Percentiles rank a stretch among this genome's conserved stretches.
These are phyloP conservation scores for Heterochromis multidens DNA, from an alignment of 2,113 vertebrate species.

Conservation along the genomic window DNA sequence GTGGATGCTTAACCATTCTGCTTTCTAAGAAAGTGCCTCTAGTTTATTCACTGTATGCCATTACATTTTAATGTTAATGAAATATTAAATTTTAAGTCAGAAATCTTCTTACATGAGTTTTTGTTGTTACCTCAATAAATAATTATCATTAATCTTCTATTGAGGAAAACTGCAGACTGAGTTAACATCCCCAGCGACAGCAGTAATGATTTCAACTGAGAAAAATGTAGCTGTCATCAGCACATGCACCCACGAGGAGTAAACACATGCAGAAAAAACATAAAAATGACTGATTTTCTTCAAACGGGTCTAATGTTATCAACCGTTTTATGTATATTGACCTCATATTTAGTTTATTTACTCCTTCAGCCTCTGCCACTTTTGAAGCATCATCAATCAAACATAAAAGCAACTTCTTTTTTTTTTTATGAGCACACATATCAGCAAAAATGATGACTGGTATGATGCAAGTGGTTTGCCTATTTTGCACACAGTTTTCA, in stretches of 20 bases:
- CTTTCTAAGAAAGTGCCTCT: background rate
- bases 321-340: slow-evolving; percentile 35
- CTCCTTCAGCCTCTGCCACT: slow-evolving; percentile 1
- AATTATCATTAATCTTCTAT: slow-evolving; percentile 62
- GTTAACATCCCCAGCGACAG: slow-evolving; percentile 45
- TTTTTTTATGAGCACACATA: background rate
- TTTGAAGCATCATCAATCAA: slow-evolving; percentile 13
- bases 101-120: slow-evolving; percentile 52
- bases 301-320: slow-evolving; percentile 18
- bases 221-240: slow-evolving; percentile 40
- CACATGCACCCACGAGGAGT: slow-evolving; percentile 24
- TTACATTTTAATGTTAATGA: slow-evolving; percentile 50
- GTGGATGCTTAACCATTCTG: background rate
- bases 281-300: background rate
- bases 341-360: slow-evolving; percentile 35
- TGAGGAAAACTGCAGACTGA: slow-evolving; percentile 31
- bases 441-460: slow-evolving; percentile 29
- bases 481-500: slow-evolving; percentile 27
- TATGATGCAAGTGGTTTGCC: slow-evolving; percentile 46
- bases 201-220: slow-evolving; percentile 51
- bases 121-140: slow-evolving; percentile 69
- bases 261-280: slow-evolving; percentile 27
- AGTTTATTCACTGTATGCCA: background rate
- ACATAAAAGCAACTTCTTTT: slow-evolving; percentile 11
- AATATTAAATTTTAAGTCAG: slow-evolving; percentile 52